These are phyloP conservation scores for Ophonus ardosiacus DNA, from an alignment of 2,888 invertebrate species.

Conservation along the genomic window DNA sequence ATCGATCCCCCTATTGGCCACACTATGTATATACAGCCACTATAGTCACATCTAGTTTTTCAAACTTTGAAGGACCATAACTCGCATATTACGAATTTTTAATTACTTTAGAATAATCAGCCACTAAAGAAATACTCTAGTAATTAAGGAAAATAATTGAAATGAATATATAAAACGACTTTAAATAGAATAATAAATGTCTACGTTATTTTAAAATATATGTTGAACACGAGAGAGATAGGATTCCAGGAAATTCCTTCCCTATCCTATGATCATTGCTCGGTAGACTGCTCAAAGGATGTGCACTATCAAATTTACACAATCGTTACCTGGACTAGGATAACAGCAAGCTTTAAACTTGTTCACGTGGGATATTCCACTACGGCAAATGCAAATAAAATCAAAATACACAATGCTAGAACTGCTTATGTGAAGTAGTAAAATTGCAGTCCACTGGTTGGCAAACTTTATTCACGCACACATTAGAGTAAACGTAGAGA, in stretches of 20 bases:
- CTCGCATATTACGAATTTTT: too few species aligned
- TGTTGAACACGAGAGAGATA: not conserved
- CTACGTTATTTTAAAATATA: not conserved
- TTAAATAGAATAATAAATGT: not conserved
- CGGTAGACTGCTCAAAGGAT: constrained; percentile 26
- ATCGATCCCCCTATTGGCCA: too few species aligned
- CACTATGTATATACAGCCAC: too few species aligned
- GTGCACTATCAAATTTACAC: constrained; percentile 6
- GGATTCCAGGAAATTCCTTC: not conserved
- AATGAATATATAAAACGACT: not conserved
- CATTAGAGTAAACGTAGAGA: too few species aligned
- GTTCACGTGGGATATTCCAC: not conserved
- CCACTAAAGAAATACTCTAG: too few species aligned
- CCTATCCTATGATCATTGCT: constrained; percentile 8
- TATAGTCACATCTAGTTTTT: too few species aligned
- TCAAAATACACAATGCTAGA: not conserved
- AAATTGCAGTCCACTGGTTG: not conserved
- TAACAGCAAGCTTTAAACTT: constrained; percentile 9
- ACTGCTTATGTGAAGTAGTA: not conserved
- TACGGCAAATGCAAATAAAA: constrained; percentile 21
- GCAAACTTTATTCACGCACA: not conserved
- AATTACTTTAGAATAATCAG: too few species aligned
- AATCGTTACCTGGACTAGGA: constrained; percentile 3
- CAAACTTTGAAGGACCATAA: too few species aligned
- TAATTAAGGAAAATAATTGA: too few species aligned